These are phyloP conservation scores for Clupea harengus DNA, from an alignment of 2,113 vertebrate species.

Conservation along the genomic window DNA sequence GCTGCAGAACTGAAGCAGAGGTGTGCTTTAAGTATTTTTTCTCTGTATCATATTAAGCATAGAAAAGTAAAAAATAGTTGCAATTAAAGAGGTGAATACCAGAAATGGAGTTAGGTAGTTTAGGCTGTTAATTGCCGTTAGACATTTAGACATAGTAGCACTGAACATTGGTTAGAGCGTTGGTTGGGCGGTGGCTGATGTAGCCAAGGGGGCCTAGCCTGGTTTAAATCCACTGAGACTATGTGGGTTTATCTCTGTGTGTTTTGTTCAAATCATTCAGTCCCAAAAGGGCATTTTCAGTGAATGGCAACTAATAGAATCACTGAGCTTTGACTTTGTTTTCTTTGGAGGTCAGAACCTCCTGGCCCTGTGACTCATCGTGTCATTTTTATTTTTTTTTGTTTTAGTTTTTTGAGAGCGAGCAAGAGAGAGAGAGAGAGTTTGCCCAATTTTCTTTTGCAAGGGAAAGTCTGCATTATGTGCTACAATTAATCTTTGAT, in stretches of 20 bases:
- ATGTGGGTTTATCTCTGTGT: constrained; percentile 15
- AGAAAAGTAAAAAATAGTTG: neutral
- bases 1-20: neutral
- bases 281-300: constrained; percentile 44
- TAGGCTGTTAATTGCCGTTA: neutral
- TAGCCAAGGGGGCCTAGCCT: neutral
- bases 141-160: neutral
- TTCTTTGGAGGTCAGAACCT: constrained; percentile 50
- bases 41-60: neutral
- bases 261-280: constrained; percentile 23
- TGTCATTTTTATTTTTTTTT: constrained; percentile 34
- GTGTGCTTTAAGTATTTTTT: neutral
- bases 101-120: neutral
- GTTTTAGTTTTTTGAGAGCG: too few relatives aligned
- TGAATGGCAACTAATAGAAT: constrained; percentile 55
- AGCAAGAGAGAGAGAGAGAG: constrained; percentile 20
- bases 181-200: neutral
- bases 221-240: constrained; percentile 9
- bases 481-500: constrained; percentile 42
- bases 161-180: neutral
- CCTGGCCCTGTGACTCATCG: constrained; percentile 43
- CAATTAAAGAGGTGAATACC: neutral
- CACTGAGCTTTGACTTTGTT: constrained; percentile 54
- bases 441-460: constrained; percentile 52
- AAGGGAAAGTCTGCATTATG: constrained; percentile 55